phyloP scores from a whole-genome alignment of 2,797 vertebrate species.

The Catostomus latipinnis region DNA sequence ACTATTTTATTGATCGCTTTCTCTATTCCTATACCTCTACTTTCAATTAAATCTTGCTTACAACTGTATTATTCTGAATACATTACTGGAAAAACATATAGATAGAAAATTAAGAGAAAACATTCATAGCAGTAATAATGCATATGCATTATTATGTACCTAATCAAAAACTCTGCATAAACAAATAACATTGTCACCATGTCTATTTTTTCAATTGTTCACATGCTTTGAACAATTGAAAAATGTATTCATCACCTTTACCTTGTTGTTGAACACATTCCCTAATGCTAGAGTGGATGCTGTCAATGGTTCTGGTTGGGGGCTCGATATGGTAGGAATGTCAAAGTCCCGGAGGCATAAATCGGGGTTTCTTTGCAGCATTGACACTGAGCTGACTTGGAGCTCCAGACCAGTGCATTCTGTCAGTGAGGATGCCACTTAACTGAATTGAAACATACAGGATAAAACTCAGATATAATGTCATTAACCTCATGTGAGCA shows the following conservation, averaged over 20 bases:
- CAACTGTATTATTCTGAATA: neutral
- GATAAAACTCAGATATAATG: too few relatives aligned
- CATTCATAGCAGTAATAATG: neutral
- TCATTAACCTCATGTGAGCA: too few relatives aligned
- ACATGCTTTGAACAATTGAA: neutral
- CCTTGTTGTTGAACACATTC: conserved; percentile 69
- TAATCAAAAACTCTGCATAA: neutral
- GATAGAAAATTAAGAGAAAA: neutral
- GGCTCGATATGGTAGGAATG: neutral
- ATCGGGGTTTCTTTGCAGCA: conserved; percentile 84
- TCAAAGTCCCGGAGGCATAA: conserved; percentile 81
- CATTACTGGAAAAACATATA: neutral
- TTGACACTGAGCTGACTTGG: conserved; percentile 89
- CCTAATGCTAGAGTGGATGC: conserved; percentile 52
- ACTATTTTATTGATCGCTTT: neutral
- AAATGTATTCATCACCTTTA: conserved; percentile 35
- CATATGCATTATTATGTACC: neutral
- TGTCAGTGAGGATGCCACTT: conserved; percentile 2
- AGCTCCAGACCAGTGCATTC: conserved; percentile 92
- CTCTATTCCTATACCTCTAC: neutral
- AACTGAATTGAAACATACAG: too few relatives aligned
- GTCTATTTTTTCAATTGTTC: neutral
- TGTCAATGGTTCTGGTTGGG: conserved; percentile 47
- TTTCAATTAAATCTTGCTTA: neutral
- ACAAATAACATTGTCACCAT: neutral